Conservation (phyloP, 2,888 invertebrate species). For the Andrena dorsata region DNA sequence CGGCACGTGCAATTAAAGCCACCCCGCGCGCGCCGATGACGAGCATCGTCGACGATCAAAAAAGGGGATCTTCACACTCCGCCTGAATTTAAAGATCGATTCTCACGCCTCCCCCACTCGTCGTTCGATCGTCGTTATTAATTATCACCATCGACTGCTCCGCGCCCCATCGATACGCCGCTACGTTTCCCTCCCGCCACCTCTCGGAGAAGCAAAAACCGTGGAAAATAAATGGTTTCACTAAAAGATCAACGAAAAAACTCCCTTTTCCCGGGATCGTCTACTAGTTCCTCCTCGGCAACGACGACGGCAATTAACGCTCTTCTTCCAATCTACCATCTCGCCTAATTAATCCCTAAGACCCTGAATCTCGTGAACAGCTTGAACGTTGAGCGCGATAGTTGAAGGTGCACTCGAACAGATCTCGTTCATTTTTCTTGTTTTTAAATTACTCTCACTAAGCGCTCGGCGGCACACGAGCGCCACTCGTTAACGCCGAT, state of each 20-base stretch:
- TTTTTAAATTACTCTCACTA: conserved; percentile 51
- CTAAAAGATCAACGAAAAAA: conserved; percentile 16
- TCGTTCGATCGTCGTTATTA: conserved; percentile 5
- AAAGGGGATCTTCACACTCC: conserved; percentile 43
- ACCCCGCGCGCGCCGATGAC: not conserved
- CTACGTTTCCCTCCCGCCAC: not conserved
- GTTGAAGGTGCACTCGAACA: conserved; percentile 53
- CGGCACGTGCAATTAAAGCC: conserved; percentile 47
- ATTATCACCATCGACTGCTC: not conserved
- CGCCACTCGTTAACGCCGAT: conserved; percentile 21
- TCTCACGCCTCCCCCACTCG: not conserved
- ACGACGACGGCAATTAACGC: conserved; percentile 33
- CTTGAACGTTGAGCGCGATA: conserved; percentile 57
- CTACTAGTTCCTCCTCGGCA: not conserved
- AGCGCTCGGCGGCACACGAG: conserved; percentile 28
- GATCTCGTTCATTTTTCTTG: too few relatives aligned
- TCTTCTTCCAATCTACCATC: conserved; percentile 18
- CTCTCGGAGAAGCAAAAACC: not conserved
- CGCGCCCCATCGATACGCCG: not conserved
- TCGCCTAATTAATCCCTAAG: conserved; percentile 63
- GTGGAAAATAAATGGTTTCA: conserved; percentile 9
- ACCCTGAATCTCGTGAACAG: conserved; percentile 65
- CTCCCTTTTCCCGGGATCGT: conserved; percentile 52
- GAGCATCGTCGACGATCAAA: not conserved
- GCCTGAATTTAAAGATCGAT: conserved; percentile 44